Evolutionary conservation across 2,888 invertebrate genomes (phyloP).

Genomic region (Gonocerus acuteangulatus): DNA sequence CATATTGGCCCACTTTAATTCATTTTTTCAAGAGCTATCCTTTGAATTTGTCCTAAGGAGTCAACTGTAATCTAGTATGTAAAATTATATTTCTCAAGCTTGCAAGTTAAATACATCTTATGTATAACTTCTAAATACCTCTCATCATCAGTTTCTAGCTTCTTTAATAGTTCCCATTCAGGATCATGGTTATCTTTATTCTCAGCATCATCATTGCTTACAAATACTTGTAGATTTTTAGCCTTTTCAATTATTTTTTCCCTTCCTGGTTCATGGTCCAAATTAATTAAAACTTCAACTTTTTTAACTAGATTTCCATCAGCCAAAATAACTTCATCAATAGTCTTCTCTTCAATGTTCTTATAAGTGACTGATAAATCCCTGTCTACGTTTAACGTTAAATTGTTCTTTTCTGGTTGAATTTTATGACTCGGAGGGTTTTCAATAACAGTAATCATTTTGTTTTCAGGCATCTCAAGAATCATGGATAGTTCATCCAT

Average conservation of each 20-base stretch:
- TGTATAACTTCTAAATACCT: too few relatives aligned
- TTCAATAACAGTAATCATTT: neutral
- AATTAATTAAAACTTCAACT: neutral
- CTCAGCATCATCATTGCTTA: conserved; percentile 11
- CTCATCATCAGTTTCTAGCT: conserved; percentile 18
- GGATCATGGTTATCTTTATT: conserved; percentile 22
- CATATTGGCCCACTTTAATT: neutral
- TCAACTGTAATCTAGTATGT: too few relatives aligned
- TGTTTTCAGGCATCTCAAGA: neutral
- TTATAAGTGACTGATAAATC: neutral
- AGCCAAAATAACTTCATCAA: conserved; percentile 12
- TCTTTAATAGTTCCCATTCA: conserved; percentile 15
- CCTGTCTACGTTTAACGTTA: neutral
- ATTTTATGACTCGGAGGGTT: neutral
- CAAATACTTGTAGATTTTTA: neutral
- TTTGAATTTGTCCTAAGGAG: too few relatives aligned
- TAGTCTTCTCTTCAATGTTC: conserved; percentile 17
- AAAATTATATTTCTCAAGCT: too few relatives aligned
- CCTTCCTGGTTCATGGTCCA: neutral
- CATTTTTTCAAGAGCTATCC: too few relatives aligned
- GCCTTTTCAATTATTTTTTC: conserved; percentile 7
- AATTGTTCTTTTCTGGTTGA: neutral
- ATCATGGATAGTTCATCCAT: conserved; percentile 12
- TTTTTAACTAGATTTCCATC: neutral
- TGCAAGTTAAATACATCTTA: too few relatives aligned